phyloP scores from a whole-genome alignment of 2,113 vertebrate genomes.

The Anolis carolinensis region DNA sequence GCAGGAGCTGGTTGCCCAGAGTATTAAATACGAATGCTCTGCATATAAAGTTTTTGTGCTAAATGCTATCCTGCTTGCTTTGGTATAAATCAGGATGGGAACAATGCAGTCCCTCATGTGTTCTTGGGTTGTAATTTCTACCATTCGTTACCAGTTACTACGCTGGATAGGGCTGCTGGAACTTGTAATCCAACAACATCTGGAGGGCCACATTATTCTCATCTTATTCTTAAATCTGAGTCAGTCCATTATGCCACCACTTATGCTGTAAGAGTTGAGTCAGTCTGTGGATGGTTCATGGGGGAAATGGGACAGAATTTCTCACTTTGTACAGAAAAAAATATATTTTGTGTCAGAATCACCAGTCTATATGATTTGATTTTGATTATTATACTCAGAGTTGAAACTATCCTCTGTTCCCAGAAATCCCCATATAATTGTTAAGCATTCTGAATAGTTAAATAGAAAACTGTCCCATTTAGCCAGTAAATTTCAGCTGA shows the following conservation, averaged over 20 bases:
- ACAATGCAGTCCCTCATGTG: too few relatives aligned
- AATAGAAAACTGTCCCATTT: not conserved
- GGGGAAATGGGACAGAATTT: not conserved
- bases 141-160: too few relatives aligned
- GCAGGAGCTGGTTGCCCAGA: too few relatives aligned
- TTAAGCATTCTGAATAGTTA: rapidly evolving
- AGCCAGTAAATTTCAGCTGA: constrained; percentile 15
- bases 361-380: not conserved
- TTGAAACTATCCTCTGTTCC: not conserved
- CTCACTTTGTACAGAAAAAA: not conserved
- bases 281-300: not conserved
- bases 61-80: too few relatives aligned
- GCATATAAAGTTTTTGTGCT: not conserved
- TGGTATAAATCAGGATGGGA: not conserved
- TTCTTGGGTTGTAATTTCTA: too few relatives aligned
- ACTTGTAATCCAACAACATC: too few relatives aligned
- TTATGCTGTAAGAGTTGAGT: not conserved
- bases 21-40: not conserved
- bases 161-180: too few relatives aligned
- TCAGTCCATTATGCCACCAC: too few relatives aligned
- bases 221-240: not conserved
- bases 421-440: constrained; percentile 10
- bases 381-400: not conserved
- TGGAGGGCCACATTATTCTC: not conserved
- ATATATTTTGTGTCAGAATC: not conserved